A percentile compares a stretch with the other conserved stretches of the same genome.
Evolutionary conservation across 2,113 vertebrate species (phyloP).

Genomic region (Varanus salvator): DNA sequence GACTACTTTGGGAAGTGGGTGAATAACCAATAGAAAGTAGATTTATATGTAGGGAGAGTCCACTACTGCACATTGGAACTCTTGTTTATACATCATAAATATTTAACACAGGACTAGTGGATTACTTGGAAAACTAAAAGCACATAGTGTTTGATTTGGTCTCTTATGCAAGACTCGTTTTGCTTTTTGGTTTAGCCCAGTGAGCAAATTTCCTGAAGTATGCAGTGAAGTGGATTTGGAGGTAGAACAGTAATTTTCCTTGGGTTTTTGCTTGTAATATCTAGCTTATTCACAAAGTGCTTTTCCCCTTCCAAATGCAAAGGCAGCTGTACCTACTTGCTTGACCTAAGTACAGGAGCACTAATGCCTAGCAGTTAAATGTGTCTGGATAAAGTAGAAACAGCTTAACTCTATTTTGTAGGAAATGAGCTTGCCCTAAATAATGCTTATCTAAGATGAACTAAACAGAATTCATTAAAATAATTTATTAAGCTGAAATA

Average conservation of each 20-base stretch:
- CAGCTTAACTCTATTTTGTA: background rate
- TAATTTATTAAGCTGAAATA: background rate
- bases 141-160: background rate
- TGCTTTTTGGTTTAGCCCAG: background rate
- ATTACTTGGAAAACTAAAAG: background rate
- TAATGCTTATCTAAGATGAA: background rate
- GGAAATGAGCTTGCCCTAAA: background rate
- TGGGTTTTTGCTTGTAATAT: background rate
- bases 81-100: background rate
- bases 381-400: background rate
- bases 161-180: background rate
- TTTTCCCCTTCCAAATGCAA: slow-evolving; percentile 23
- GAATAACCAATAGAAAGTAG: background rate
- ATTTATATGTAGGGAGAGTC: background rate
- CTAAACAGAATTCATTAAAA: background rate
- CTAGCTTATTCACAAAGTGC: background rate
- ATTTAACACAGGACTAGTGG: background rate
- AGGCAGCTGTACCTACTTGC: background rate
- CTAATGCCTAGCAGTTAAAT: background rate
- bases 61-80: background rate
- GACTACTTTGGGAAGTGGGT: slow-evolving; percentile 6
- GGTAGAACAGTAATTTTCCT: slow-evolving; percentile 3
- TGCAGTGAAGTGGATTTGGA: background rate
- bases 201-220: slow-evolving; percentile 7
- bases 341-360: background rate